Conservation (phyloP, 2,888 invertebrate genomes). For the Oegoconia quadripuncta region DNA sequence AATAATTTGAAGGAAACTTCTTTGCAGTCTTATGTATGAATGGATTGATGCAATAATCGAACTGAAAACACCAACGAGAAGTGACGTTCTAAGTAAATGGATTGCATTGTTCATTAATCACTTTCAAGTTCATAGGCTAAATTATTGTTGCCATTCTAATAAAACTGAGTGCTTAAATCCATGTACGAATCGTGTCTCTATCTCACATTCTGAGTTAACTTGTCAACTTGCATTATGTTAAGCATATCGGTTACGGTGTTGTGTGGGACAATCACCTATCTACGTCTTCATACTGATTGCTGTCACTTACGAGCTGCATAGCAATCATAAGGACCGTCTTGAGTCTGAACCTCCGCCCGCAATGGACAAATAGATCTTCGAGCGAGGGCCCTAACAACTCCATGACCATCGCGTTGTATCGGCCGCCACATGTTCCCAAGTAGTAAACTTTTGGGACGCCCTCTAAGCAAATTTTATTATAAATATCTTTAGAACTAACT, state of each 20-base stretch:
- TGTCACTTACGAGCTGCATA: conserved; percentile 93
- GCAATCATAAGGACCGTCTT: conserved; percentile 99
- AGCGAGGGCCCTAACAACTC: conserved; percentile 99
- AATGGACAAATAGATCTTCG: conserved; percentile 99
- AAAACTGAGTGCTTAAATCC: not conserved
- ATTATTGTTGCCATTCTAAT: not conserved
- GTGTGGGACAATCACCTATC: conserved; percentile 44
- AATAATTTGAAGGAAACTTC: too few species aligned
- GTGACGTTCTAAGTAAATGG: too few species aligned
- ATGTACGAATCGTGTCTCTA: not conserved
- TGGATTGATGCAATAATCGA: too few species aligned
- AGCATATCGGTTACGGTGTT: conserved; percentile 66
- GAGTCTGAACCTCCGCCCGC: conserved; percentile 97
- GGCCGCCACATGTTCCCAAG: conserved; percentile 99
- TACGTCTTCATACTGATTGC: conserved; percentile 28
- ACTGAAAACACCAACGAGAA: too few species aligned
- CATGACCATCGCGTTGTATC: conserved; percentile 99
- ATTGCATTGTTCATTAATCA: too few species aligned
- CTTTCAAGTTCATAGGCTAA: too few species aligned
- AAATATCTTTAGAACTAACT: conserved; percentile 19
- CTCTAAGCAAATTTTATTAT: conserved; percentile 81
- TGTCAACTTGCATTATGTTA: conserved; percentile 24
- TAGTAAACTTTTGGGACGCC: conserved; percentile 99
- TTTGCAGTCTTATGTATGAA: too few species aligned
- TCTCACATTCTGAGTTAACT: conserved; percentile 5